Evolutionary conservation across 2,113 vertebrate species (phyloP).

Genomic region (Poecilia latipinna): DNA sequence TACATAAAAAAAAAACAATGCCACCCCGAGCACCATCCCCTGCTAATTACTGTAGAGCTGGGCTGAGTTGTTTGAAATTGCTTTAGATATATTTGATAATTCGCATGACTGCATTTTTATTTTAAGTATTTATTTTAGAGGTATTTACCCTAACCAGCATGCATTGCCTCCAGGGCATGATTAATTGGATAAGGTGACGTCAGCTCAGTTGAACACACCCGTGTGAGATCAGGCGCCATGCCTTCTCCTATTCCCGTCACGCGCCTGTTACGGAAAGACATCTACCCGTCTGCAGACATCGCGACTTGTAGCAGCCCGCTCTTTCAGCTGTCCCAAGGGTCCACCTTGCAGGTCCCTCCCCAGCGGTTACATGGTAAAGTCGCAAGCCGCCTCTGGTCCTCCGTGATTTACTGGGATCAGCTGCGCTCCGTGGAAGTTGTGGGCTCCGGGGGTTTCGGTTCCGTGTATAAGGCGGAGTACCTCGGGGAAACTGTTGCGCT

Average conservation of each 20-base stretch:
- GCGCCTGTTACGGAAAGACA: slow-evolving; percentile 78
- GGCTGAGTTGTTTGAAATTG: too few relatives aligned
- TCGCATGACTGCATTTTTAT: too few relatives aligned
- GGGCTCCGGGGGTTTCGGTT: slow-evolving; percentile 91
- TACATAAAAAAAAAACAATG: too few relatives aligned
- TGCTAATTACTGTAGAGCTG: too few relatives aligned
- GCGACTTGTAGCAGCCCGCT: slow-evolving; percentile 90
- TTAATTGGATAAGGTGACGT: not conserved
- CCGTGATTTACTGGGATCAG: slow-evolving; percentile 89
- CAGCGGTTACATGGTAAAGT: slow-evolving; percentile 40
- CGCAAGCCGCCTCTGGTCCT: slow-evolving; percentile 83
- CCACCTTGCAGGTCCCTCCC: slow-evolving; percentile 50
- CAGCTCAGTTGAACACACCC: not conserved
- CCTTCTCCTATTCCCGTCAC: slow-evolving; percentile 90
- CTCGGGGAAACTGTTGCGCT: slow-evolving; percentile 86
- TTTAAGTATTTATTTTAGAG: not conserved
- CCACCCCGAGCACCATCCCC: too few relatives aligned
- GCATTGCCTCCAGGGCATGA: not conserved
- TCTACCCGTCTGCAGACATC: slow-evolving; percentile 73
- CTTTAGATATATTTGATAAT: too few relatives aligned
- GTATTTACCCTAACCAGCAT: not conserved
- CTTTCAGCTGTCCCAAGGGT: slow-evolving; percentile 51
- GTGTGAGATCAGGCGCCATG: slow-evolving; percentile 72
- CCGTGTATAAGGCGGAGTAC: slow-evolving; percentile 90
- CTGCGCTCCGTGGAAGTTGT: slow-evolving; percentile 82